Conservation (phyloP, 1,140 invertebrate species). For the Aradophagus sp. region DNA sequence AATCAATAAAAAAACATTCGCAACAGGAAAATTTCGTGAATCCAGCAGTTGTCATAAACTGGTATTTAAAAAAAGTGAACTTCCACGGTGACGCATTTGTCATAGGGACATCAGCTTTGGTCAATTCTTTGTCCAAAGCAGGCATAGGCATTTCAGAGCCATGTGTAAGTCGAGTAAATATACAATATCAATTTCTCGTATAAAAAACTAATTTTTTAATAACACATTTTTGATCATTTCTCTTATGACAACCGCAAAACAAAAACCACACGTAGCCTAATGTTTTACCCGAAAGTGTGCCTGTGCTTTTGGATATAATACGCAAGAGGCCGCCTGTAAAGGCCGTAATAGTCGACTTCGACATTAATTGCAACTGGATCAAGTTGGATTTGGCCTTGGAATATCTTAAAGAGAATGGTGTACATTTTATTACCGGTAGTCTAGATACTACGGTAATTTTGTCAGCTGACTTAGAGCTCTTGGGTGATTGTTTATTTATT, state of each 20-base stretch:
- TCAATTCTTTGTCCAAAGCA: slow-evolving; percentile 33
- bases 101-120: slow-evolving; percentile 60
- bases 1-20: too few relatives aligned
- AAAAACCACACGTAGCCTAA: slow-evolving; percentile 26
- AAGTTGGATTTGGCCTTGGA: slow-evolving; percentile 52
- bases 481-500: slow-evolving; percentile 59
- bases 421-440: slow-evolving; percentile 55
- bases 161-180: slow-evolving; percentile 47
- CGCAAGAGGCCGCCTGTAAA: slow-evolving; percentile 45
- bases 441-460: slow-evolving; percentile 41
- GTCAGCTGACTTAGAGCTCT: slow-evolving; percentile 68
- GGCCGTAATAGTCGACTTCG: slow-evolving; percentile 65
- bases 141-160: slow-evolving; percentile 54
- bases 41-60: slow-evolving; percentile 65
- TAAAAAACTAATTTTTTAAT: too few relatives aligned
- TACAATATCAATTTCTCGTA: too few relatives aligned
- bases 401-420: slow-evolving; percentile 47
- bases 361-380: slow-evolving; percentile 53
- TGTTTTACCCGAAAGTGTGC: slow-evolving; percentile 8
- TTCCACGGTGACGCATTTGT: slow-evolving; percentile 72
- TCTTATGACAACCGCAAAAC: too few relatives aligned
- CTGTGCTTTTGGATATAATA: slow-evolving; percentile 11
- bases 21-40: slow-evolving; percentile 72
- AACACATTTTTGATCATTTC: not conserved
- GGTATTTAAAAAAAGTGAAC: slow-evolving; percentile 70